These are phyloP conservation scores for Drosophila meridiana DNA, from an alignment of 2,888 invertebrate genomes.

Conservation along the genomic window DNA sequence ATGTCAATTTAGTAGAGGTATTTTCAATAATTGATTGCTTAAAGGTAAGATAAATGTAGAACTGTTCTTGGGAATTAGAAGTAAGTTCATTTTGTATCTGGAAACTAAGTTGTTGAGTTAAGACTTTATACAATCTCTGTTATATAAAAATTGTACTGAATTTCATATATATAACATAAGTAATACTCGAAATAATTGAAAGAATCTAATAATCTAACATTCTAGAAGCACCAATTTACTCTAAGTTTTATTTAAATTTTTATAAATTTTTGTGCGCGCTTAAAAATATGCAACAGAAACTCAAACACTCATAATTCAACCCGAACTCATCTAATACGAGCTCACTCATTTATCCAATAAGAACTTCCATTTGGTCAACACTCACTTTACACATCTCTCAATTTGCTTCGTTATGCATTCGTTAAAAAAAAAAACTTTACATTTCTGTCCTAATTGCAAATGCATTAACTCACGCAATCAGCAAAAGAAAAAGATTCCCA, in stretches of 20 bases:
- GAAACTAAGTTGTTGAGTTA: too few relatives aligned
- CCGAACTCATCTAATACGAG: neutral
- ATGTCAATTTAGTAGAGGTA: neutral
- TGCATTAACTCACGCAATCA: conserved; percentile 7
- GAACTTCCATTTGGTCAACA: neutral
- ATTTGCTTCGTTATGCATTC: neutral
- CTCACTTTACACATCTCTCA: conserved; percentile 1
- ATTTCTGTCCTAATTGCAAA: conserved; percentile 3
- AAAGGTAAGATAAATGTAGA: too few relatives aligned
- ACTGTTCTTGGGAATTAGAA: neutral
- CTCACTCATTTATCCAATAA: neutral
- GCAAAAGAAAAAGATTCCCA: neutral
- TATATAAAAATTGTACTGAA: neutral
- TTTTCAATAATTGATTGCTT: neutral
- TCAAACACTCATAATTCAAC: neutral
- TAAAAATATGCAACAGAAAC: neutral
- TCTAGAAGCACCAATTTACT: neutral
- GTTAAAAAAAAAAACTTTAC: neutral
- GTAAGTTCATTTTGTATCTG: neutral
- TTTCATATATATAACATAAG: neutral
- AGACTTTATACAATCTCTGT: too few relatives aligned
- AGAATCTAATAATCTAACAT: neutral
- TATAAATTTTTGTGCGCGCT: neutral
- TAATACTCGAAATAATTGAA: neutral
- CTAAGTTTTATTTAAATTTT: neutral